A percentile compares a stretch with the other conserved stretches of the same genome.
Conservation (phyloP, 2,797 vertebrate genomes). For the Pelochelys cantorii region DNA sequence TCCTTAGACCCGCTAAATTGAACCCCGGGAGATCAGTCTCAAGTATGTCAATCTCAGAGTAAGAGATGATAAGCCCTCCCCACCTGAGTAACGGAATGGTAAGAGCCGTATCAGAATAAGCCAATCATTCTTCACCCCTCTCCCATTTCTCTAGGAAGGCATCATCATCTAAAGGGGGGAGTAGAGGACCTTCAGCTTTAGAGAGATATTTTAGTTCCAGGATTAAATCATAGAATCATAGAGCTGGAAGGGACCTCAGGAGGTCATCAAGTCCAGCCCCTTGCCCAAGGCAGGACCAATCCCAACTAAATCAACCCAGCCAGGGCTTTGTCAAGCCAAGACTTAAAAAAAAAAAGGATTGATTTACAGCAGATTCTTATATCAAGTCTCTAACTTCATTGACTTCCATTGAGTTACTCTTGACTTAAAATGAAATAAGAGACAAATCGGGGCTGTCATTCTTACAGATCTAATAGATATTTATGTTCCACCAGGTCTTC, state of each 20-base stretch:
- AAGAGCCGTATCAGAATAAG: not conserved
- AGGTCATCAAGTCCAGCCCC: too few species aligned
- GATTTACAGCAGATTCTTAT: not conserved
- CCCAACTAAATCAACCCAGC: too few species aligned
- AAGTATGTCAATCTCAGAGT: too few species aligned
- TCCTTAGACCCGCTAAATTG: too few species aligned
- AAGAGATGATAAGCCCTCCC: too few species aligned
- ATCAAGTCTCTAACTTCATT: not conserved
- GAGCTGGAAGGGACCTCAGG: too few species aligned
- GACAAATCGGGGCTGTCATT: not conserved
- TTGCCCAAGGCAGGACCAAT: too few species aligned
- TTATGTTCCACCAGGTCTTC: constrained; percentile 17
- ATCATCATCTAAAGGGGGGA: not conserved
- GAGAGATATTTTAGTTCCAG: not conserved
- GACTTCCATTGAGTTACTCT: not conserved
- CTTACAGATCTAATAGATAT: not conserved
- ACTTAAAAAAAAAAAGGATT: not conserved
- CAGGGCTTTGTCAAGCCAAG: too few species aligned
- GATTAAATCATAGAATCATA: not conserved
- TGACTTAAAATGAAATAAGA: not conserved
- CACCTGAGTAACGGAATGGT: not conserved
- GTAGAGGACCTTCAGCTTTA: not conserved
- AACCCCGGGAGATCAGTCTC: too few species aligned
- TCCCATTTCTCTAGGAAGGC: not conserved
- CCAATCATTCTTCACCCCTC: not conserved